phyloP scores from a whole-genome alignment of 2,113 vertebrate species.

The Cathartes aura region DNA sequence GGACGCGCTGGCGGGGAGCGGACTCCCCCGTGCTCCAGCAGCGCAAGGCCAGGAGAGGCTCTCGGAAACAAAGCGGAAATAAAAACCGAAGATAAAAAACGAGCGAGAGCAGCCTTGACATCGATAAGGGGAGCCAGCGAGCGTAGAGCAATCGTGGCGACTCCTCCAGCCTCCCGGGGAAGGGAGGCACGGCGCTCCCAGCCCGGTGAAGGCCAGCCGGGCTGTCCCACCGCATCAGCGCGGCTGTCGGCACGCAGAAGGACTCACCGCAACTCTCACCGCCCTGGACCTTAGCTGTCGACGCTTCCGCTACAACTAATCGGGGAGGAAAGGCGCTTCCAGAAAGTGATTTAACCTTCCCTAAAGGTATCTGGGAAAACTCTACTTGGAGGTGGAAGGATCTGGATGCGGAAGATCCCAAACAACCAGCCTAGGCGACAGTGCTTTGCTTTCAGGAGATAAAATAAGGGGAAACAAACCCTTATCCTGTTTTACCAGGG shows the following conservation, averaged over 20 bases:
- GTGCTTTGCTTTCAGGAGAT: neutral
- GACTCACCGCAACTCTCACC: rapidly evolving
- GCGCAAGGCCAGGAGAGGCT: neutral
- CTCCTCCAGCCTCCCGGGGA: neutral
- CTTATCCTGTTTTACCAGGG: neutral
- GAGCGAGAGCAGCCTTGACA: neutral
- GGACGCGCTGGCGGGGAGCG: neutral
- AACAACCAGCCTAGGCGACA: neutral
- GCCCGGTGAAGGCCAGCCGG: neutral
- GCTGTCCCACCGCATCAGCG: neutral
- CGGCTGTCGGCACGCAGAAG: neutral
- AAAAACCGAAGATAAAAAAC: rapidly evolving
- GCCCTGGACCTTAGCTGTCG: neutral
- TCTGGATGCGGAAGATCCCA: neutral
- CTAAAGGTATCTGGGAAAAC: neutral
- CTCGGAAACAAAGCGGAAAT: neutral
- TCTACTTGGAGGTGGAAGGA: neutral
- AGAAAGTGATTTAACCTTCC: neutral
- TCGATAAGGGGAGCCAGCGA: rapidly evolving
- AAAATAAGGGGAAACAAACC: neutral
- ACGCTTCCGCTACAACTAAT: rapidly evolving
- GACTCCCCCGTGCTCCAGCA: neutral
- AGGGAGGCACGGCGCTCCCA: too few relatives aligned
- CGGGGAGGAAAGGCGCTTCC: neutral
- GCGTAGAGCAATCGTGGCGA: rapidly evolving